phyloP scores from a whole-genome alignment of 2,888 invertebrate genomes.

The Ochropacha duplaris region DNA sequence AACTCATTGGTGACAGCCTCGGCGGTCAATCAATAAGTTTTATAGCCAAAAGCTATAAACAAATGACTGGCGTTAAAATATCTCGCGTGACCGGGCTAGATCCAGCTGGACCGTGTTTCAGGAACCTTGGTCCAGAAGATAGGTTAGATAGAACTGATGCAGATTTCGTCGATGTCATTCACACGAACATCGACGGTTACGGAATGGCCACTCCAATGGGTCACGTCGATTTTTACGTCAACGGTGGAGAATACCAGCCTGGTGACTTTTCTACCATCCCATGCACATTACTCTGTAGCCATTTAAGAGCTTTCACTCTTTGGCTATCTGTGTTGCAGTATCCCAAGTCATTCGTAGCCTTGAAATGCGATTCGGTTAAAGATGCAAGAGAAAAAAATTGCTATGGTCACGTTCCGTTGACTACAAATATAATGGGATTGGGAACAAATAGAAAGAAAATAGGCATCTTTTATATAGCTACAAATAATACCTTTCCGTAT shows the following conservation, averaged over 20 bases:
- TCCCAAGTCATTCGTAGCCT: constrained; percentile 30
- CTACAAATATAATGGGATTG: too few relatives aligned
- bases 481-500: too few relatives aligned
- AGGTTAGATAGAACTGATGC: constrained; percentile 60
- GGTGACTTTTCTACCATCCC: constrained; percentile 42
- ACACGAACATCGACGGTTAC: constrained; percentile 62
- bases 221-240: constrained; percentile 65
- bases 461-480: too few relatives aligned
- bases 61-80: constrained; percentile 50
- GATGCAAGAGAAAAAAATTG: constrained; percentile 32
- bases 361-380: constrained; percentile 35
- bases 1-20: constrained; percentile 59
- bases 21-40: constrained; percentile 63
- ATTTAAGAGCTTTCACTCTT: constrained; percentile 16
- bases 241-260: constrained; percentile 64
- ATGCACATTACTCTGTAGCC: constrained; percentile 36
- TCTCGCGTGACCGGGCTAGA: constrained; percentile 56
- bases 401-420: too few relatives aligned
- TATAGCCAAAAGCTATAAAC: constrained; percentile 54
- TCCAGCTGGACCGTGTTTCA: constrained; percentile 66
- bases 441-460: too few relatives aligned
- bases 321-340: constrained; percentile 33
- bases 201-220: constrained; percentile 65
- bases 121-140: constrained; percentile 54
- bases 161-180: constrained; percentile 58